A percentile compares a stretch with the other conserved stretches of the same genome.
phyloP scores from a whole-genome alignment of 1,140 invertebrate genomes.

The Hyphantria cunea region DNA sequence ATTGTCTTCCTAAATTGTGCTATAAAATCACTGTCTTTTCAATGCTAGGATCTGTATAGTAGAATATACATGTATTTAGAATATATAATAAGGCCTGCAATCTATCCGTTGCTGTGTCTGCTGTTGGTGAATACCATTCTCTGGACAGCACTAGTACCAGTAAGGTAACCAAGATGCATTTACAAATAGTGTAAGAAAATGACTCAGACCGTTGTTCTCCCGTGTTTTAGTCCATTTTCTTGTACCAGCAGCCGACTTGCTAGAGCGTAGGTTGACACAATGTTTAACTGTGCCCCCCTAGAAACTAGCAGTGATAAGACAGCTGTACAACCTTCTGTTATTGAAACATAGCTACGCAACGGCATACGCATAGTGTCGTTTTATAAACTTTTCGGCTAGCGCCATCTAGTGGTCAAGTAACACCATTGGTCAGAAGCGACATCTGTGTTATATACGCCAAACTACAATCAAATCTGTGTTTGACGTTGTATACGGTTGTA shows the following conservation, averaged over 20 bases:
- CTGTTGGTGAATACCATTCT: too few species aligned
- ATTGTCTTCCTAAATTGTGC: constrained; percentile 56
- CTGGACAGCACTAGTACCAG: too few species aligned
- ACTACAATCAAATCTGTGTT: not conserved
- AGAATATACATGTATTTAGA: constrained; percentile 9
- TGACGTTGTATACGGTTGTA: too few species aligned
- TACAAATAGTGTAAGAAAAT: too few species aligned
- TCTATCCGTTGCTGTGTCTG: constrained; percentile 15
- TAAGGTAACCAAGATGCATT: too few species aligned
- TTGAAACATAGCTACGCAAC: constrained; percentile 5
- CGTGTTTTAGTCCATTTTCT: constrained; percentile 5
- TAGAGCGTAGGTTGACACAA: not conserved
- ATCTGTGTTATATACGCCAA: not conserved
- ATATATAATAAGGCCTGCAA: constrained; percentile 22
- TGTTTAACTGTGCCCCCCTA: not conserved
- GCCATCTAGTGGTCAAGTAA: constrained; percentile 7
- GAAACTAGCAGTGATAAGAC: constrained; percentile 39
- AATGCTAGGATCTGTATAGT: constrained; percentile 30
- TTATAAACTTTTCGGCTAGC: not conserved
- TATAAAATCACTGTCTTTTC: constrained; percentile 44
- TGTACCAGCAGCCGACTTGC: constrained; percentile 6
- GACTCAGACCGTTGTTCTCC: too few species aligned
- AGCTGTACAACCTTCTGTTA: constrained; percentile 25
- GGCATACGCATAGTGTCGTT: not conserved
- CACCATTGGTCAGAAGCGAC: not conserved